Conservation (phyloP, 2,113 vertebrate species). For the Chlorodrepanis virens region DNA sequence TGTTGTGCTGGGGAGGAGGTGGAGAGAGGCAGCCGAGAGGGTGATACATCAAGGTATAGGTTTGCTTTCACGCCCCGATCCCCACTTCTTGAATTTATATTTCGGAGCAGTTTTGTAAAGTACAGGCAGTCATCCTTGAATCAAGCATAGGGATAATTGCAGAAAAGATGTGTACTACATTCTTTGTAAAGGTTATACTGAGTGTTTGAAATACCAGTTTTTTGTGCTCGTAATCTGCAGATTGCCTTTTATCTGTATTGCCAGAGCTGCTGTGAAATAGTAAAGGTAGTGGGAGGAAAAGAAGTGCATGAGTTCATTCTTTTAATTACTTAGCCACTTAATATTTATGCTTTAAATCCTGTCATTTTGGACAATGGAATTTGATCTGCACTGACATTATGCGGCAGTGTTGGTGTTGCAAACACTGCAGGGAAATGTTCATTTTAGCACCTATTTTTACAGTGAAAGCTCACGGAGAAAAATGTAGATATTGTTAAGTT, state of each 20-base stretch:
- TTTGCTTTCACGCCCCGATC: rapidly evolving
- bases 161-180: background rate
- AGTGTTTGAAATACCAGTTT: background rate
- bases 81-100: background rate
- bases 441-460: background rate
- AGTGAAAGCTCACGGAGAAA: background rate
- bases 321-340: background rate
- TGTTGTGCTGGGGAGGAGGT: background rate
- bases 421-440: background rate
- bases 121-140: background rate
- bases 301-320: rapidly evolving
- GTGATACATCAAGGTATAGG: background rate
- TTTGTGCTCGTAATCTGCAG: background rate
- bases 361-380: background rate
- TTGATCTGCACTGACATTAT: background rate
- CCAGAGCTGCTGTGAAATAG: background rate
- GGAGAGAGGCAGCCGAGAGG: background rate
- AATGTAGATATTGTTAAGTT: background rate
- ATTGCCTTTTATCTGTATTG: background rate
- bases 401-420: constrained; percentile 5
- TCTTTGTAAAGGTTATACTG: background rate
- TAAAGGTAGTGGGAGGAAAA: background rate
- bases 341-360: background rate
- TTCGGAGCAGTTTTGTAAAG: background rate
- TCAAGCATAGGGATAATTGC: background rate